Percentiles rank a stretch among this genome's conserved stretches.
Evolutionary conservation across 2,888 invertebrate genomes (phyloP).

Genomic region (Microctonus hyperodae): DNA sequence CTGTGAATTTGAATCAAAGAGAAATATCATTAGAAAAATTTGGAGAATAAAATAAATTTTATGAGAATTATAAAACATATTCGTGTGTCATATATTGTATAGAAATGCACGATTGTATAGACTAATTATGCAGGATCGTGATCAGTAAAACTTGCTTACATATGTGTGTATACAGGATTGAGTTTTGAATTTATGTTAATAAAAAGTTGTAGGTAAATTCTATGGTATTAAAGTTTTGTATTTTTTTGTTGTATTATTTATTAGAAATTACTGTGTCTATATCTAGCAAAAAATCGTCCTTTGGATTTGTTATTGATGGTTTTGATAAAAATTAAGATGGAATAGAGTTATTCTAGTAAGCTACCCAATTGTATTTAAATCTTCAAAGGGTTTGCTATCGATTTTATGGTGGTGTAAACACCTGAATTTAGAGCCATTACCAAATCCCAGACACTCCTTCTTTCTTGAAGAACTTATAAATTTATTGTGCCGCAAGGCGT

Average conservation of each 20-base stretch:
- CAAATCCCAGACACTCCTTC: constrained; percentile 40
- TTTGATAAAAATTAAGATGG: constrained; percentile 10
- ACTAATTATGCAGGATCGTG: constrained; percentile 33
- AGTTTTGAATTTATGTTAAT: constrained; percentile 29
- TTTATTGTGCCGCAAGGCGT: background rate
- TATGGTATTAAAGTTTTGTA: constrained; percentile 9
- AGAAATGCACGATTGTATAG: constrained; percentile 18
- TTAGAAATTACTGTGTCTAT: background rate
- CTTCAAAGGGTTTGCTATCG: constrained; percentile 27
- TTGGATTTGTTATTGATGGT: background rate
- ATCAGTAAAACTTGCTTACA: constrained; percentile 23
- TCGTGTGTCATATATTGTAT: constrained; percentile 18
- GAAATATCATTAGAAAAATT: background rate
- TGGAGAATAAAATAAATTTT: background rate
- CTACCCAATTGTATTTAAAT: constrained; percentile 7
- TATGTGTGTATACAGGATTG: constrained; percentile 4
- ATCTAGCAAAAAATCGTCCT: background rate
- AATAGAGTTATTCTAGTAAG: constrained; percentile 24
- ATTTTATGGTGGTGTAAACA: constrained; percentile 45
- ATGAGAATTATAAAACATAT: constrained; percentile 17
- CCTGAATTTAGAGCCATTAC: constrained; percentile 53
- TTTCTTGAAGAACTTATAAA: constrained; percentile 25
- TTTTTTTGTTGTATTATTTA: background rate
- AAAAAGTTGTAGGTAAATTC: constrained; percentile 6
- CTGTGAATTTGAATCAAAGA: background rate